Evolutionary conservation across 2,113 vertebrate genomes (phyloP).

Genomic region (Nanger granti): DNA sequence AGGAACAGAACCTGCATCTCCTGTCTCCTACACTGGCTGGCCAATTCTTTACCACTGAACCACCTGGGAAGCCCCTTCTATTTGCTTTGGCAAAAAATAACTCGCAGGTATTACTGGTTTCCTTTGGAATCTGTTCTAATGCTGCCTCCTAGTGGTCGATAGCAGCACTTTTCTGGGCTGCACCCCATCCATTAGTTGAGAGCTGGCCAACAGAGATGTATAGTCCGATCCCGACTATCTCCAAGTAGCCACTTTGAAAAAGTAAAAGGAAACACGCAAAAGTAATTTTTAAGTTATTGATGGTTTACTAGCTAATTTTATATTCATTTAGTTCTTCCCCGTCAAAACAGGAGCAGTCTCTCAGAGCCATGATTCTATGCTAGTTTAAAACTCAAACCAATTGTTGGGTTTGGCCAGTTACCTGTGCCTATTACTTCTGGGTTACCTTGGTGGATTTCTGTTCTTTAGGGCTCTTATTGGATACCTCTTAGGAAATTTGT

Average conservation of each 20-base stretch:
- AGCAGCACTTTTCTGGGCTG: neutral
- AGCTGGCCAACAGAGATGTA: neutral
- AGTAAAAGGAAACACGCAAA: neutral
- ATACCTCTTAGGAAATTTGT: too few species aligned
- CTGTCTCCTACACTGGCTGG: neutral
- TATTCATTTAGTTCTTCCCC: neutral
- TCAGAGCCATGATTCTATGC: too few species aligned
- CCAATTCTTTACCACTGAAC: neutral
- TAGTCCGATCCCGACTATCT: fast-evolving
- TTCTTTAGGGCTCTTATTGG: too few species aligned
- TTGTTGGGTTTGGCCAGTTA: too few species aligned
- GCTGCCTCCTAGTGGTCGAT: conserved; percentile 1
- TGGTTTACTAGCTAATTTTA: neutral
- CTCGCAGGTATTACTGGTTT: neutral
- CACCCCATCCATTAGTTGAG: neutral
- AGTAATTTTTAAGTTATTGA: neutral
- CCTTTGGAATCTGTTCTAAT: neutral
- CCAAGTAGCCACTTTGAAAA: neutral
- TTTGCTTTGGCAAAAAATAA: neutral
- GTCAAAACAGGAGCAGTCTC: neutral
- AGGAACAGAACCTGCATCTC: neutral
- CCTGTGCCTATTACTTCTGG: too few species aligned
- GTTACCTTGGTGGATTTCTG: too few species aligned
- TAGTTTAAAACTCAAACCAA: too few species aligned
- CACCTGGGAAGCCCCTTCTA: neutral